These are phyloP conservation scores for Cyanoramphus novaezelandiae DNA, from an alignment of 2,113 vertebrate species.

Conservation along the genomic window DNA sequence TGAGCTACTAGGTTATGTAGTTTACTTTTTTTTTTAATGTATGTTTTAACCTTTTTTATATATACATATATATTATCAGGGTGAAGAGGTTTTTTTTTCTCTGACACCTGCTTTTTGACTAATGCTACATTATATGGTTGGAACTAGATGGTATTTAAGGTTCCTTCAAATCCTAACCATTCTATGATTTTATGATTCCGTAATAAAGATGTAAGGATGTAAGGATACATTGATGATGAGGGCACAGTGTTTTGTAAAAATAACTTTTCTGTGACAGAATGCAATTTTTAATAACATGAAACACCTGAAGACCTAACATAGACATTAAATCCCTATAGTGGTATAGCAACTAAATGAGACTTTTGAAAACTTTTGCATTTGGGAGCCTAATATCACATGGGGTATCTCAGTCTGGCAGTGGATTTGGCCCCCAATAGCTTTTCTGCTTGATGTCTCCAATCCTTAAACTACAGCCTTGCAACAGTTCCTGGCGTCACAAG, in stretches of 20 bases:
- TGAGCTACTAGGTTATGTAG: not conserved
- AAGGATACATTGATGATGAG: not conserved
- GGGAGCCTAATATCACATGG: not conserved
- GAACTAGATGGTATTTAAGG: not conserved
- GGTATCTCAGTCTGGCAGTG: not conserved
- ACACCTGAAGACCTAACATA: not conserved
- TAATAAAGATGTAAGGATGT: fast-evolving
- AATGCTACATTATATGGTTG: not conserved
- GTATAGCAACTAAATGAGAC: not conserved
- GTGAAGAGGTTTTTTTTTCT: not conserved
- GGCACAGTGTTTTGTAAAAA: not conserved
- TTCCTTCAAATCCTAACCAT: not conserved
- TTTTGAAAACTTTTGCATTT: not conserved
- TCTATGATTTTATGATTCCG: not conserved
- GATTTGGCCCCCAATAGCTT: not conserved
- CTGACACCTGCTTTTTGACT: not conserved
- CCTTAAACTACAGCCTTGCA: not conserved
- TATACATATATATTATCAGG: not conserved
- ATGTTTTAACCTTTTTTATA: not conserved
- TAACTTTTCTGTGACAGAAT: not conserved
- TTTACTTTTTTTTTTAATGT: not conserved
- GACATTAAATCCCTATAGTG: not conserved
- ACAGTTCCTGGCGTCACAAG: not conserved
- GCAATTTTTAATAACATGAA: not conserved
- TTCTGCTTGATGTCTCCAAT: not conserved